Conservation (phyloP, 2,888 invertebrate genomes). For the Drosophila maculinotata region DNA sequence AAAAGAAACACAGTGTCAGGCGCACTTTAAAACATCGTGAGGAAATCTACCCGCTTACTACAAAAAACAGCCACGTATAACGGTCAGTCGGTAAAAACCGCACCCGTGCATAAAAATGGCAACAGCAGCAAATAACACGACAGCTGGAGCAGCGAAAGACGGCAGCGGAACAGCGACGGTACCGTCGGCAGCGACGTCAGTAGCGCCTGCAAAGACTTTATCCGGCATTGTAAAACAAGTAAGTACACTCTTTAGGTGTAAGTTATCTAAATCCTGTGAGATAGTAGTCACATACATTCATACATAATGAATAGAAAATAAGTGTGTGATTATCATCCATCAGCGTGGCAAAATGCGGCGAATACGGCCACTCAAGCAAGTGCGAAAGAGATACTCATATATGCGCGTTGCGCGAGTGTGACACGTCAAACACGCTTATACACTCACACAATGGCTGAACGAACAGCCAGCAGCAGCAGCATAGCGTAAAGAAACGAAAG, state of each 20-base stretch:
- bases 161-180: too few species aligned
- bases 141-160: constrained; percentile 81
- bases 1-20: constrained; percentile 56
- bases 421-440: constrained; percentile 73
- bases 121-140: constrained; percentile 77
- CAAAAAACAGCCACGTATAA: constrained; percentile 55
- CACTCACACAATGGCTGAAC: constrained; percentile 40
- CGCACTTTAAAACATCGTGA: constrained; percentile 69
- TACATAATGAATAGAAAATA: constrained; percentile 21
- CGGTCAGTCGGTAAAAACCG: constrained; percentile 75
- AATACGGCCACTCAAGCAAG: constrained; percentile 55
- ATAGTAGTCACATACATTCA: constrained; percentile 2
- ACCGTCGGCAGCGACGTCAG: constrained; percentile 66
- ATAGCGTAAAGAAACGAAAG: constrained; percentile 79
- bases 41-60: constrained; percentile 67
- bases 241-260: constrained; percentile 47
- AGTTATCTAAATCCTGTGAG: not conserved
- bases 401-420: constrained; percentile 55
- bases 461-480: constrained; percentile 19
- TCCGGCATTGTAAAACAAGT: constrained; percentile 85
- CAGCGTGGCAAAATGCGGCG: constrained; percentile 71
- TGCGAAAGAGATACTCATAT: constrained; percentile 68
- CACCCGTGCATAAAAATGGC: constrained; percentile 74
- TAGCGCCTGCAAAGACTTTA: constrained; percentile 71
- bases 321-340: constrained; percentile 61